Evolutionary conservation across 2,888 invertebrate species (phyloP), one percentile per base, ranked within the genome.

Genomic region (Helleia helle): DNA sequence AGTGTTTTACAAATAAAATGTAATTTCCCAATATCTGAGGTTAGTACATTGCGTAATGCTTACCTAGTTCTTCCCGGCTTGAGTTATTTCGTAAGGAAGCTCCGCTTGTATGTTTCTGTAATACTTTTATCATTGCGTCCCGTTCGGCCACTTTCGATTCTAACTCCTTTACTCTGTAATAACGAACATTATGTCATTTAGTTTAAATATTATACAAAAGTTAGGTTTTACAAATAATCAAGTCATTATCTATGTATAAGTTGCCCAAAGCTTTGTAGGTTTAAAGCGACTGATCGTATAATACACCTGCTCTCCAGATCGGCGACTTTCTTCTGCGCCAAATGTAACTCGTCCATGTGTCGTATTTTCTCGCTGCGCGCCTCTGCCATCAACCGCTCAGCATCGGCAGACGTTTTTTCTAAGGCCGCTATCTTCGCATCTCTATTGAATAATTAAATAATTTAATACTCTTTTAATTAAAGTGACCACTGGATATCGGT

Each of bases 311-410:
- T 90, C 75, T 95, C 95, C 12, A 94, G 80, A 65, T 95, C 95
- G 1, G 94, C 91, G n/a, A 93, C 88, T 65, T 92, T 92, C 66
- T 93, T 93, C 71, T 94, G 93, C 4, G 94, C 92, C 6, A 91
- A 90, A 64, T 95, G 94, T 15, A 94, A 88, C 63, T 95, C 94
- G 65, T 95, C 95, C 92, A 95, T 93, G 63, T 95, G 94, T 37
- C 92, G 88, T 59, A 95, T 91, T 70, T 94, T 94, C 63, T 95
- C 95, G 47, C 89, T 91, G 51, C 94, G 88, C 4, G 94, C 94
- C 69, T 95, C 94, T 0, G 94, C 93, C 71, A 95, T 94, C 38
- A 94, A 76, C 53, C 93, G 91, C 64, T 94, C 95, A 1, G 93
- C 91, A 62, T 95, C 94, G 52, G 93, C 91, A 44, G 91, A 93